Base-by-base conservation (phyloP, 2,888 invertebrate species). In the Brenthis hecate region DNA sequence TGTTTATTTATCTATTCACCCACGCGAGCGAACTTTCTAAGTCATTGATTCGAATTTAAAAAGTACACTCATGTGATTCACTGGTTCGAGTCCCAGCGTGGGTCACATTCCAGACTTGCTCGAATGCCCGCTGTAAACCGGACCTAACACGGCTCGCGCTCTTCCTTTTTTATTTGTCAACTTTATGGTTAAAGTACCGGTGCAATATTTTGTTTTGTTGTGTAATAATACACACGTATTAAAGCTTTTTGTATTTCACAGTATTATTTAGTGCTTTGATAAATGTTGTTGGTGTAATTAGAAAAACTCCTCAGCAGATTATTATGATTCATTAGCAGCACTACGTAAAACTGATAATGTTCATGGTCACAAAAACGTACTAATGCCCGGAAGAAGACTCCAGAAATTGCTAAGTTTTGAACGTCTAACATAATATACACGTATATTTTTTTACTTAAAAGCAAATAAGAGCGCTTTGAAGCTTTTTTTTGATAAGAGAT, bases 81-180 rank as follows among this genome's bases (percentile, higher is more conserved):
- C 83, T 81, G 78, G 76, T 75, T 81, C 81, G 81, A 81, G 82
- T 86, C 86, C 87, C 86, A 80, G 86, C 81, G 85, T 91, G 91
- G 92, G 91, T 91, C 88, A 90, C 92, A 92, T 92, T 91, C 92
- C 91, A 84, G 84, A 75, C 79, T 73, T 70, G 74, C 68, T 76
- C 76, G 75, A 78, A 73, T 73, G 78, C 75, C 73, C 74, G 71
- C 71, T 65, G 73, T 74, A 80, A 82, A 82, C 83, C 81, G 82
- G 81, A 80, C 80, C 75, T 75, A 74, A 77, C 73, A 71, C 75
- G 75, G 73, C 73, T 73, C 62, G 65, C 67, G 68, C 65, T 72
- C 73, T 65, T 72, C 74, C 69, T 75, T 75, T 77, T 77, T 76
- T 74, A 73, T 72, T 74, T 75, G 73, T 75, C 73, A 75, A 65